These are phyloP conservation scores for Eristalis pertinax DNA, from an alignment of 2,888 invertebrate species.

Conservation along the genomic window DNA sequence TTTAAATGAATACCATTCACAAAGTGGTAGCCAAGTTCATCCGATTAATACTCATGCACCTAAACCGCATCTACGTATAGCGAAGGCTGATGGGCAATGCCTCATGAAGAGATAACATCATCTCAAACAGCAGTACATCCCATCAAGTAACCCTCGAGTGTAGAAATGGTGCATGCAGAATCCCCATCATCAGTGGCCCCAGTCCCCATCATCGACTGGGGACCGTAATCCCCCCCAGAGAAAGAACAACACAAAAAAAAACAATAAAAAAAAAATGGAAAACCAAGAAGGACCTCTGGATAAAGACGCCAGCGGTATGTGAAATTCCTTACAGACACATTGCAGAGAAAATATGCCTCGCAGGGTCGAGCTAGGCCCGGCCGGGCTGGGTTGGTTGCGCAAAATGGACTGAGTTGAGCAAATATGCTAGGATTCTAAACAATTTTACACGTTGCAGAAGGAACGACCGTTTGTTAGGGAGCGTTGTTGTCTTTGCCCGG, in stretches of 20 bases:
- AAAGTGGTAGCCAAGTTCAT: conserved; percentile 50
- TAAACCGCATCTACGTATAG: no score
- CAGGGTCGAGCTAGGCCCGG: not conserved
- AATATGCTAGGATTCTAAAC: conserved; percentile 68
- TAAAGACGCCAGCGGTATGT: not conserved
- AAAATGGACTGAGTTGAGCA: conserved; percentile 1
- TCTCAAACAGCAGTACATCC: conserved; percentile 38
- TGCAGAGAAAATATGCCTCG: conserved; percentile 62
- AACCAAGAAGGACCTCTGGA: not conserved
- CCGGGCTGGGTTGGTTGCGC: not conserved
- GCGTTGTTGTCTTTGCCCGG: conserved; percentile 37
- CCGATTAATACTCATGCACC: conserved; percentile 55
- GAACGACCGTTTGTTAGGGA: conserved; percentile 43
- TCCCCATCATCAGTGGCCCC: conserved; percentile 44
- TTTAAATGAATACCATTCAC: conserved; percentile 46
- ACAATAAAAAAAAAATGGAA: not conserved
- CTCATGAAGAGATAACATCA: conserved; percentile 36
- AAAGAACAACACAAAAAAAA: not conserved
- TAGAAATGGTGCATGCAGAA: conserved; percentile 69
- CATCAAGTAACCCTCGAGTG: conserved; percentile 63
- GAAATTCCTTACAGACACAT: conserved; percentile 60
- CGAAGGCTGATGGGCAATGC: no score
- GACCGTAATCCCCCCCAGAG: conserved; percentile 36
- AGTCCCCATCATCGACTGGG: conserved; percentile 17
- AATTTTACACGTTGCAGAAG: conserved; percentile 67